Evolutionary conservation across 2,113 vertebrate species (phyloP), one percentile per base, ranked within the genome.

Genomic region (Coracopsis vasa): DNA sequence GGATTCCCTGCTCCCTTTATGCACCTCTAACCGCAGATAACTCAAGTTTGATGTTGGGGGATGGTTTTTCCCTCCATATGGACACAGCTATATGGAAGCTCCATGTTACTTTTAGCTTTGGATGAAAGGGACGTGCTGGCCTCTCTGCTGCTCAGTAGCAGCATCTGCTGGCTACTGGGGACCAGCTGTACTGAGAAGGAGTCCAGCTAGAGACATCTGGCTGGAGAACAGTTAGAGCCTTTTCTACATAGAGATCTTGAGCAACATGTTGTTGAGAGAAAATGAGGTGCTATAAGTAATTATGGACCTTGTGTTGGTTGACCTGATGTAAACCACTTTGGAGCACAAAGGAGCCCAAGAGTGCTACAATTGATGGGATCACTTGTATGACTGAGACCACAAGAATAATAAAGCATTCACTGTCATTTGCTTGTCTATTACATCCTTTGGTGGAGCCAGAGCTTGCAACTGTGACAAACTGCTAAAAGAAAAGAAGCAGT

Each of bases 141-240:
- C 73, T 89, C 84, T 78, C 89, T 89, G 50, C 54, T 95, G 91
- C 87, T 95, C 91, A 85, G 94, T 33, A 96, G 95, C 93, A 95
- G 37, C 96, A 97, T 94, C 95, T 97, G 66, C 91, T 95, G 93
- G 94, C 44, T 95, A 69, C 17, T 20, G 47, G 53, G 56, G 47
- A 79, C 61, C 54, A 37, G 56, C 16, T 50, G 21, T 64, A 35
- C 11, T 60, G 35, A 44, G 31, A 75, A 82, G 21, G 91, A 89
- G 84, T 23, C 41, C 61, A 65, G 24, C 72, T 65, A 47, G 60
- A 72, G 48, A 37, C 41, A 72, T 54, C 33, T 81, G 65, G 10
- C n/a, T 78, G 64, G 18, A 81, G 50, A 94, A 69, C 5, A 39
- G 27, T 70, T 71, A 61, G 1, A 47, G 27, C 9, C 11, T 94